Base-by-base conservation (phyloP, 1,140 invertebrate genomes). In the Lepidurus arcticus region DNA sequence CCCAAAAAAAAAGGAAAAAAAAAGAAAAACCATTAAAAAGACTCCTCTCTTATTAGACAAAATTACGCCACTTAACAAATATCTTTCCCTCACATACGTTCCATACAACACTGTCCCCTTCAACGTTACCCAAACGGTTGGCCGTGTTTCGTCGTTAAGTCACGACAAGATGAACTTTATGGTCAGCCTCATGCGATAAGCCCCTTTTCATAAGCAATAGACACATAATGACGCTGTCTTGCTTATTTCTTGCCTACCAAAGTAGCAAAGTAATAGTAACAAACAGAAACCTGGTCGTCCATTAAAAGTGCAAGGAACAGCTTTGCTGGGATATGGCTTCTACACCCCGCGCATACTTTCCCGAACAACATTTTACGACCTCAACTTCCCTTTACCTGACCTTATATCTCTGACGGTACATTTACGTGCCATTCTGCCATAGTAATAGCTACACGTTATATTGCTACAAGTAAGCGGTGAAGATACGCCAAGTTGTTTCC, bases 81-180 rank as follows among this genome's bases (percentile, higher is more conserved):
- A 21, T n/a, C 21, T 65, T 65, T 65, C 53, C 7, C 2, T 65
- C 16, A 65, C 45, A 47, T 16, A 47, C 53, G 47, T 6, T 65
- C 7, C 53, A 21, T 21, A 13, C 21, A 13, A 65, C 13, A 0
- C 53, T 21, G 53, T 65, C 53, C 16, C 53, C 53, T 13, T 7
- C 21, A 21, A 65, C 16, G 53, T 16, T 47, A 4, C 53, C 21
- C 53, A 21, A 65, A 13, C 16, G 16, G 21, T n/a, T 65, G 53
- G 21, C 13, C 34, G 34, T 34, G 34, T 34, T 34, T 34, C 34
- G 34, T 34, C 34, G 34, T 34, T 34, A 34, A 65, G 13, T 7
- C 53, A 65, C 53, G 53, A 65, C 53, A 65, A 7, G 53, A 65
- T 65, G 13, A 21, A 65, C 53, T 65, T 65, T 65, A 65, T 21